These are phyloP conservation scores for Xanthorhoe spadicearia DNA, from an alignment of 2,888 invertebrate genomes.

Conservation along the genomic window DNA sequence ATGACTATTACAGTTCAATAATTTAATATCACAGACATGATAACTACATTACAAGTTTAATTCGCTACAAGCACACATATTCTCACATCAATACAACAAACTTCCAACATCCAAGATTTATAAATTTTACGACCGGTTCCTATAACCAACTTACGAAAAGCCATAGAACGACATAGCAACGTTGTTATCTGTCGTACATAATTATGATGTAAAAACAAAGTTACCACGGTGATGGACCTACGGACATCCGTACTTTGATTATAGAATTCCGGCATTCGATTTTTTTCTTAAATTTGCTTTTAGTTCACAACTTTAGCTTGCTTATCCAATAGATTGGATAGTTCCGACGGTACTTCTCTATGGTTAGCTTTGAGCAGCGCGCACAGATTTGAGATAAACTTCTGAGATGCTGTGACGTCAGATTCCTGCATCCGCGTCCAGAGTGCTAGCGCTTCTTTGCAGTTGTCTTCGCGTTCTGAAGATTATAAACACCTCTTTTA, in stretches of 20 bases:
- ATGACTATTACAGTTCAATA: conserved; percentile 43
- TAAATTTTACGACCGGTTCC: too few relatives aligned
- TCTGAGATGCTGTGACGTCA: conserved; percentile 69
- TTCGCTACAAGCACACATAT: conserved; percentile 8
- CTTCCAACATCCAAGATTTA: too few relatives aligned
- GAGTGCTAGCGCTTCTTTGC: conserved; percentile 68
- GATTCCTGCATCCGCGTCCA: conserved; percentile 78
- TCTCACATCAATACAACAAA: conserved; percentile 1
- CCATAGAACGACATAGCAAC: too few relatives aligned
- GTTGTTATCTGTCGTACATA: too few relatives aligned
- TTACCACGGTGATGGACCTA: too few relatives aligned
- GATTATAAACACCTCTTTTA: too few relatives aligned
- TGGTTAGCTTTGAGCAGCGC: conserved; percentile 69
- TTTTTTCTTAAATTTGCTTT: conserved; percentile 27
- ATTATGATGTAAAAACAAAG: too few relatives aligned
- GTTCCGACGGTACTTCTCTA: conserved; percentile 62
- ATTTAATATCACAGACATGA: conserved; percentile 71
- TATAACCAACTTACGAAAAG: too few relatives aligned
- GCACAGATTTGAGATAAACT: conserved; percentile 67
- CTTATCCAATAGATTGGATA: conserved; percentile 55
- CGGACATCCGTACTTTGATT: too few relatives aligned
- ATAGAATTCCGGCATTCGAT: too few relatives aligned
- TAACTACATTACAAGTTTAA: conserved; percentile 25
- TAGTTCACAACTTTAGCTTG: conserved; percentile 43
- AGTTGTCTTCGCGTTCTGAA: conserved; percentile 79